Base-by-base conservation (phyloP, 2,888 invertebrate genomes). In the Catocala nupta region DNA sequence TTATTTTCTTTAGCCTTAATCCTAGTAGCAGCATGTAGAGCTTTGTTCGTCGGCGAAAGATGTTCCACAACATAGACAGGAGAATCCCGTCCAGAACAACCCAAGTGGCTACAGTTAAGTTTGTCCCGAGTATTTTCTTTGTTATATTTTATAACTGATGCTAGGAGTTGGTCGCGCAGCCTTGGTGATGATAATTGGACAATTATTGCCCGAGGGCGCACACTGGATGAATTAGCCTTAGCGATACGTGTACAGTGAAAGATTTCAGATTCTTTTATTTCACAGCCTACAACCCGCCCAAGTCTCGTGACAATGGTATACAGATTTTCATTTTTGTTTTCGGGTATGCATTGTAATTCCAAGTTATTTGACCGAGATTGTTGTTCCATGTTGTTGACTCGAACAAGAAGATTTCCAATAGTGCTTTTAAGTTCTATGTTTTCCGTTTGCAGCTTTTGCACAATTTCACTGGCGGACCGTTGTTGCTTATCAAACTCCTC, bases 21-120 rank as follows among this genome's bases (percentile, higher is more conserved):
- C 11, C 61, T 61, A 0, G 55, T 44, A 0, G 55, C 61, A 10
- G 61, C 61, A 12, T 55, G 61, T 13, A 61, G 50, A 6, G 55
- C 13, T 52, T 13, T 55, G 16, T 16, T 16, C 16, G 16, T 16
- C 16, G 16, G 16, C 16, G 16, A 16, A 16, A 16, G 16, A 16
- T 60, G 60, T 55, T 55, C 55, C 8, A 12, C 44, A 5, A 60
- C 36, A 10, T 39, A 60, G 1, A 61, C 12, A 5, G 61, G 55
- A 36, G 52, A 47, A 5, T 55, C 52, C 0, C 11, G 34, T 0
- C 51, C 61, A 4, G 55, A 12, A 11, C n/a, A 55, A 10, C 61
- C 55, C 1, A 61, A 16, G 11, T 61, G 51, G 2, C 12, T 0
- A 11, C 55, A 16, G 16, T 61, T 51, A 0, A 61, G 47, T 11